Evolutionary conservation across 2,113 vertebrate genomes (phyloP).

Genomic region (Chloroceryle aenea): DNA sequence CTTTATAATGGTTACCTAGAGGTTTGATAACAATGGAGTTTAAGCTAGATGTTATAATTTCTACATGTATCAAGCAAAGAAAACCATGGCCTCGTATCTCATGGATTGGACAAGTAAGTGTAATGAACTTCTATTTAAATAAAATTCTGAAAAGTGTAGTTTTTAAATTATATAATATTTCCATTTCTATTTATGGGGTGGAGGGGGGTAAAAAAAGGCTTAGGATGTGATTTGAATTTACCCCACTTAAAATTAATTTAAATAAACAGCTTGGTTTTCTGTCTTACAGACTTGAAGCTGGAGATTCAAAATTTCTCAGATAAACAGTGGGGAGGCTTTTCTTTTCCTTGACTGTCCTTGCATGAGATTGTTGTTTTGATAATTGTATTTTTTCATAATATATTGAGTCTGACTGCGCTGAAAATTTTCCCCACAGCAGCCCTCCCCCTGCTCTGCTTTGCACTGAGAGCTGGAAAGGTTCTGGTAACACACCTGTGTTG

Average conservation of each 20-base stretch:
- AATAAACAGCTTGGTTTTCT: not conserved
- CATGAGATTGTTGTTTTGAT: not conserved
- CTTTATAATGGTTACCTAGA: not conserved
- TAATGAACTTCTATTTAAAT: not conserved
- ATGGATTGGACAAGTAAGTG: conserved; percentile 80
- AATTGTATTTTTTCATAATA: not conserved
- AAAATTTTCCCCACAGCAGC: too few relatives aligned
- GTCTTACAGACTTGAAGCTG: accelerated
- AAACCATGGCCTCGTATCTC: conserved; percentile 78
- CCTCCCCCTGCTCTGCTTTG: too few relatives aligned
- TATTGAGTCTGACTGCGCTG: too few relatives aligned
- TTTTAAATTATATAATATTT: not conserved
- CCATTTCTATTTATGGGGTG: not conserved
- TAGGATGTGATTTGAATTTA: not conserved
- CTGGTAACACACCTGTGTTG: too few relatives aligned
- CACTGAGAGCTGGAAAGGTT: too few relatives aligned
- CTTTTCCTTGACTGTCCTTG: too few relatives aligned
- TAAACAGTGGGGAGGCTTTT: not conserved
- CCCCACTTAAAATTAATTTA: not conserved
- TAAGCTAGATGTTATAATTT: conserved; percentile 78
- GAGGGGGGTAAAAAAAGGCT: accelerated
- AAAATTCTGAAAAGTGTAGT: not conserved
- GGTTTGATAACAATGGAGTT: conserved; percentile 70
- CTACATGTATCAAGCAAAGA: conserved; percentile 75
- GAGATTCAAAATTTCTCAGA: not conserved